Conservation (phyloP, 2,797 vertebrate genomes). For the Delichon dasypus region DNA sequence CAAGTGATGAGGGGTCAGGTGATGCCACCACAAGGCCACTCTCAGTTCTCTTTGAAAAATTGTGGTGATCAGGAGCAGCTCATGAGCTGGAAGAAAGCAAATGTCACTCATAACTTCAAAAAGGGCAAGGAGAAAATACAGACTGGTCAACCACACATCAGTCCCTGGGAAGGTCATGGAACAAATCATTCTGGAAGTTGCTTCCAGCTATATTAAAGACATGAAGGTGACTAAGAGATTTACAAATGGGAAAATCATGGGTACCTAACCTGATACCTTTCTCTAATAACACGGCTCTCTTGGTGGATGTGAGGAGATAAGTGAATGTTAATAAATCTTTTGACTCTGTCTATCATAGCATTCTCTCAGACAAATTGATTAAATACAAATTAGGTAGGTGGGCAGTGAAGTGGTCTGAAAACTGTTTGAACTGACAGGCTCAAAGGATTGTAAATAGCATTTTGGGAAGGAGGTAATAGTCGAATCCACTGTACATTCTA, state of each 20-base stretch:
- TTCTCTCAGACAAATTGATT: neutral
- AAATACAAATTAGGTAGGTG: neutral
- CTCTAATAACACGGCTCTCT: neutral
- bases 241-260: neutral
- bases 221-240: neutral
- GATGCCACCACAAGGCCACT: neutral
- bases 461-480: neutral
- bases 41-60: neutral
- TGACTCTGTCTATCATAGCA: neutral
- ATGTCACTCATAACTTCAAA: neutral
- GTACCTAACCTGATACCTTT: neutral
- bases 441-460: neutral
- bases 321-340: neutral
- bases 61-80: neutral
- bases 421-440: neutral
- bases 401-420: neutral
- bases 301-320: neutral
- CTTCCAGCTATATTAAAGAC: neutral
- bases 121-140: neutral
- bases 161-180: neutral
- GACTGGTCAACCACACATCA: neutral
- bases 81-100: neutral
- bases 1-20: neutral
- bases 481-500: neutral
- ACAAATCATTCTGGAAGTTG: neutral